Evolutionary conservation across 2,797 vertebrate genomes (phyloP), one percentile per base, ranked within the genome.

Genomic region (Protosalanx chinensis): DNA sequence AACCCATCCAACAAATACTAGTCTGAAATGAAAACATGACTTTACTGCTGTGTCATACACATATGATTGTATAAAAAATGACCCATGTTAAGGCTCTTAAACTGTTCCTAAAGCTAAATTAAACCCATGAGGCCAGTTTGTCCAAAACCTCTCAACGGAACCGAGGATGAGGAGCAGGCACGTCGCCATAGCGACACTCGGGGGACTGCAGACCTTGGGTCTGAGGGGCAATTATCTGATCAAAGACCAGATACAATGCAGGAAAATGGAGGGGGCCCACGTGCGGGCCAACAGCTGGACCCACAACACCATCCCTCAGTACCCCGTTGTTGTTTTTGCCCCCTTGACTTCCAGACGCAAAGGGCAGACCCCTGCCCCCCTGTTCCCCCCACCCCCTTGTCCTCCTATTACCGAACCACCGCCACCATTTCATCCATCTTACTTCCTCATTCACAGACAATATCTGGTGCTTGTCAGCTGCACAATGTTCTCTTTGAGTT

Each of bases 191-290:
- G 92, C 81, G 77, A 93, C 91, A 87, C 81, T 85, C 85, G 79
- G 81, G 74, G 79, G 85, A 27, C 82, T 80, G 77, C 88, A 87
- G 89, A 91, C 88, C 90, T 86, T 27, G 64, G 84, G 80, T 84
- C 75, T 81, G 82, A 81, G 88, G 86, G 73, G 91, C 88, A 92
- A 93, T 92, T 92, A 92, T 88, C 88, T 88, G 91, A 92, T 93
- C 89, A 92, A 93, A 92, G 91, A 86, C 82, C 77, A 75, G 80
- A 68, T 76, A 85, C 53, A 71, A 82, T 83, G 74, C 79, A 77
- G 70, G 74, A 79, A 84, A 78, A 86, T 72, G 82, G 81, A 81
- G 68, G 62, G 3, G 10, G 76, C 70, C 71, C 78, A 70, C 51
- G 58, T 81, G 85, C 80, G 74, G 73, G 65, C 75, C 81, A 76